Conservation (phyloP, 2,797 vertebrate genomes). For the Florisuga fusca region DNA sequence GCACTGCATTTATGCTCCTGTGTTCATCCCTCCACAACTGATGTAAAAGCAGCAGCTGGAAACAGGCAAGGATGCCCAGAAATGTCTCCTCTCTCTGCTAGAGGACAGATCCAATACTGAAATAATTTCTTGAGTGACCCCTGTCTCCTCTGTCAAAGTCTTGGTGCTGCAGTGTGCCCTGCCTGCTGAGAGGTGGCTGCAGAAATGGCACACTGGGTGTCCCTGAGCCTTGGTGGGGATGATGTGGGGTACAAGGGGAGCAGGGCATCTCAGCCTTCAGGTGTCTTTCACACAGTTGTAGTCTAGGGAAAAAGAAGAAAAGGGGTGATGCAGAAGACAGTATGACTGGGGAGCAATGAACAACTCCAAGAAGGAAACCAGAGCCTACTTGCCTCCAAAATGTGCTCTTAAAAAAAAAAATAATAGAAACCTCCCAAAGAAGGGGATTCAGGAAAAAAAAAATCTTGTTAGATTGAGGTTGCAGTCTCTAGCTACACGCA, state of each 20-base stretch:
- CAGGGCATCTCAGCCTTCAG: background rate
- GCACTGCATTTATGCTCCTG: fast-evolving
- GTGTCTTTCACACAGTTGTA: background rate
- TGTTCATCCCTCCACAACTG: background rate
- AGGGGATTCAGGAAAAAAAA: background rate
- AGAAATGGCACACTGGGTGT: background rate
- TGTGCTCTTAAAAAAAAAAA: background rate
- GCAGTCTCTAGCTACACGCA: background rate
- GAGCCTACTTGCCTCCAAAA: background rate
- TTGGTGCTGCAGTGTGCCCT: background rate
- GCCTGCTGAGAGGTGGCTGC: background rate
- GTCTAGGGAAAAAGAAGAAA: background rate
- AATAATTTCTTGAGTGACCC: background rate
- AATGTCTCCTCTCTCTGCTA: background rate
- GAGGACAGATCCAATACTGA: background rate
- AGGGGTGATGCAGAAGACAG: background rate
- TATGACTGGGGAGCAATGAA: fast-evolving
- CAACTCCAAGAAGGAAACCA: background rate
- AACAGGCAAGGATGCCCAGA: background rate
- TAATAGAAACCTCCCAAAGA: background rate
- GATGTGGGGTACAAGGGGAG: background rate
- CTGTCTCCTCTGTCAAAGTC: background rate
- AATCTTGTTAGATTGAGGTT: background rate
- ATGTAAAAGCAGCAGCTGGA: background rate
- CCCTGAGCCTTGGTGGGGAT: background rate